Percentiles rank a stretch among this genome's conserved stretches.
phyloP scores from a whole-genome alignment of 2,888 invertebrate genomes.

The Phaonia tiefii region DNA sequence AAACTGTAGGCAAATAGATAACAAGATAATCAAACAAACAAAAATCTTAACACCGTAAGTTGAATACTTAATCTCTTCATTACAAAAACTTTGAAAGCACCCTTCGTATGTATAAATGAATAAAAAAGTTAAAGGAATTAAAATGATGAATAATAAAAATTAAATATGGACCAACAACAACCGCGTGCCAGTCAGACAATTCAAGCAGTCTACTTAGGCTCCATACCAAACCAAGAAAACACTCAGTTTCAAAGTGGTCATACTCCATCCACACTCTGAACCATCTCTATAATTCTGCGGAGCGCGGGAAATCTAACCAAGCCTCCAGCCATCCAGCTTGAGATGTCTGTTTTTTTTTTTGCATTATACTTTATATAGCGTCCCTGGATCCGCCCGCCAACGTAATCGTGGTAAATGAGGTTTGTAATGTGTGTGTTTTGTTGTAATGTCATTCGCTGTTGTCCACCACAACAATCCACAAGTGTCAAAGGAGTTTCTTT shows the following conservation, averaged over 20 bases:
- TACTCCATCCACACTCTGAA: neutral
- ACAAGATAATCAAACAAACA: too few relatives aligned
- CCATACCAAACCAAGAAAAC: conserved; percentile 1
- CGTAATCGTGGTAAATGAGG: neutral
- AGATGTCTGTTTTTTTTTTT: too few relatives aligned
- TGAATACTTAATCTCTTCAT: too few relatives aligned
- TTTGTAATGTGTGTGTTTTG: conserved; percentile 49
- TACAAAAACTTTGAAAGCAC: neutral
- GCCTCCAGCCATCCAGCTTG: neutral
- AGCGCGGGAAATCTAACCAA: conserved; percentile 4
- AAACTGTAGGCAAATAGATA: too few relatives aligned
- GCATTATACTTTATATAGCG: too few relatives aligned
- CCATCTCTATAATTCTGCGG: conserved; percentile 8
- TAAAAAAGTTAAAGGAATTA: conserved; percentile 28
- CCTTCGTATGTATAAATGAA: conserved; percentile 18
- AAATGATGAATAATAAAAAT: conserved; percentile 64
- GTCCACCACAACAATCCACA: conserved; percentile 53
- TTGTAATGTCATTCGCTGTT: conserved; percentile 57
- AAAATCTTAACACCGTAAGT: too few relatives aligned
- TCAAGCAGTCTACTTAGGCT: conserved; percentile 21
- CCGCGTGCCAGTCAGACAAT: neutral
- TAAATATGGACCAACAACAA: conserved; percentile 62
- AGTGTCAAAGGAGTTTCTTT: conserved; percentile 51
- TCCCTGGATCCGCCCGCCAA: neutral
- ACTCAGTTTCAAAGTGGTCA: conserved; percentile 14